Percentiles rank a stretch among this genome's conserved stretches.
Conservation (phyloP, 2,113 vertebrate genomes). For the Nothobranchius kuhntae region DNA sequence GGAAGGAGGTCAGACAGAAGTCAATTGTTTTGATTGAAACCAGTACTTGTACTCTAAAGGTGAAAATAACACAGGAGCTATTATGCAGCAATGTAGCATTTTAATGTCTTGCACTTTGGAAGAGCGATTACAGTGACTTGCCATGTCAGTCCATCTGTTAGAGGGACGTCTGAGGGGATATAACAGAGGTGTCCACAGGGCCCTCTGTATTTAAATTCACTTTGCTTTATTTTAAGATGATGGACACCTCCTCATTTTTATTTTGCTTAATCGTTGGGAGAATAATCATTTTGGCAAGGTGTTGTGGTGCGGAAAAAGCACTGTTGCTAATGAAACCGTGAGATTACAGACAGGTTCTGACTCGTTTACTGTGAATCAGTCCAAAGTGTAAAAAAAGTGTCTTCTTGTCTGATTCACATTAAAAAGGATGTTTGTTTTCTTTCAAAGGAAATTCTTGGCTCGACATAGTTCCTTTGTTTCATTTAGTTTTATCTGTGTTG, state of each 20-base stretch:
- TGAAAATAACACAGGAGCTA: constrained; percentile 47
- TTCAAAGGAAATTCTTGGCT: neutral
- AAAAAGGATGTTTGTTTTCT: neutral
- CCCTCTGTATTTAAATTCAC: constrained; percentile 20
- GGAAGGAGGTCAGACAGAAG: constrained; percentile 53
- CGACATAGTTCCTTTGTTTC: neutral
- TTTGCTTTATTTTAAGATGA: constrained; percentile 23
- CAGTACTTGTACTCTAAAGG: constrained; percentile 30
- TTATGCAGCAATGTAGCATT: constrained; percentile 17
- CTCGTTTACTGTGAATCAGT: neutral
- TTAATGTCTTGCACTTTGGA: constrained; percentile 13
- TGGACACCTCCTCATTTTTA: constrained; percentile 26
- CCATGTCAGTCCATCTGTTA: constrained; percentile 20
- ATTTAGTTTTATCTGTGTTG: neutral
- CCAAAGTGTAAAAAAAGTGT: neutral
- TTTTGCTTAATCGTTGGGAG: constrained; percentile 8
- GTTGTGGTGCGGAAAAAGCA: constrained; percentile 40
- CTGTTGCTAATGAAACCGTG: constrained; percentile 48
- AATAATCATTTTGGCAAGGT: constrained; percentile 39
- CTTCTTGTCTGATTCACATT: constrained; percentile 1
- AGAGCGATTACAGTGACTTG: constrained; percentile 3
- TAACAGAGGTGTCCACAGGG: constrained; percentile 9
- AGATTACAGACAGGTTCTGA: constrained; percentile 34
- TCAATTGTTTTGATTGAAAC: constrained; percentile 69
- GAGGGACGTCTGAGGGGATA: constrained; percentile 11